Conservation (phyloP, 1,140 invertebrate genomes). For the Ditylenchus dipsaci region DNA sequence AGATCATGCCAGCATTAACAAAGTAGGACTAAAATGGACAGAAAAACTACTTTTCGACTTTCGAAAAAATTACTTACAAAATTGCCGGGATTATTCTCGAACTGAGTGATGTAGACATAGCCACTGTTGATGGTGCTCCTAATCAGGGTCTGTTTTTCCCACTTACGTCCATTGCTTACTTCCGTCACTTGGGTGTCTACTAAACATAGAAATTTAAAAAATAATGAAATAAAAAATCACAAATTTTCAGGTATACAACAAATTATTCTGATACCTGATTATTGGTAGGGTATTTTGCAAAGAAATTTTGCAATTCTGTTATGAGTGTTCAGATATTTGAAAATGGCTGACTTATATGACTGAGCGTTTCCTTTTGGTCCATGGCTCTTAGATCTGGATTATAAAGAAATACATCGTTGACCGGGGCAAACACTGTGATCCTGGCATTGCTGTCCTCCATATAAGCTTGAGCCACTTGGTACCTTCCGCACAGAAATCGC, state of each 20-base stretch:
- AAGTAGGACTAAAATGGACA: slow-evolving; percentile 54
- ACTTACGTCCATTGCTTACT: slow-evolving; percentile 43
- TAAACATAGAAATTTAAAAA: too few species aligned
- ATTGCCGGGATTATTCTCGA: slow-evolving; percentile 58
- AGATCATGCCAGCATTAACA: slow-evolving; percentile 52
- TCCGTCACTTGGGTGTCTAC: slow-evolving; percentile 56
- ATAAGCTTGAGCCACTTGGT: slow-evolving; percentile 52
- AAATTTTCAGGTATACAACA: not conserved
- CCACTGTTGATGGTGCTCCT: slow-evolving; percentile 56
- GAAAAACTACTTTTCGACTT: slow-evolving; percentile 6
- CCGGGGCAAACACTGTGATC: slow-evolving; percentile 56
- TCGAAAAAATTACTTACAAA: slow-evolving; percentile 43
- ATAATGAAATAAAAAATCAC: not conserved
- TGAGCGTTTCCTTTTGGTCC: slow-evolving; percentile 54
- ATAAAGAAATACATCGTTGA: slow-evolving; percentile 58
- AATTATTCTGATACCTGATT: not conserved
- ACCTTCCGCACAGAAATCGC: slow-evolving; percentile 52
- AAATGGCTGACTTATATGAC: slow-evolving; percentile 43
- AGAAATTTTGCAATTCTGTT: too few species aligned
- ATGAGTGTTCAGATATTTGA: not conserved
- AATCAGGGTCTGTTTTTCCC: slow-evolving; percentile 57
- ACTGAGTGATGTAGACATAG: slow-evolving; percentile 57
- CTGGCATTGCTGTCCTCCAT: slow-evolving; percentile 57
- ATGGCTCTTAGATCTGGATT: slow-evolving; percentile 57
- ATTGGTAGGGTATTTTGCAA: too few species aligned